Evolutionary conservation across 2,888 invertebrate genomes (phyloP).

Genomic region (Conus canariensis): DNA sequence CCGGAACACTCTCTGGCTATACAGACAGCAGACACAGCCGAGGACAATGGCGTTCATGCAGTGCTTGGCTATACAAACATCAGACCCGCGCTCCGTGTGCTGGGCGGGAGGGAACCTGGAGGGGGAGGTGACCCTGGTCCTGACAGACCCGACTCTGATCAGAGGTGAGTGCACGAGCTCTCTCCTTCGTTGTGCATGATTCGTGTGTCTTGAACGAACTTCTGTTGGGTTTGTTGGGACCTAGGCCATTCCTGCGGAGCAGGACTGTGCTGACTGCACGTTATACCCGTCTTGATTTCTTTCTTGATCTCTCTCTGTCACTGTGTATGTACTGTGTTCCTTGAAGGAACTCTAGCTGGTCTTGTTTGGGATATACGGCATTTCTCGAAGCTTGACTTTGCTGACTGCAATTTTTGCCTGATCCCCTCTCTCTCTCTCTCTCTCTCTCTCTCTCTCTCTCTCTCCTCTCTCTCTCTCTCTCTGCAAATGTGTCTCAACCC

Average conservation of each 20-base stretch:
- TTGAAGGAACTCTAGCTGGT: no score
- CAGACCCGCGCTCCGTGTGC: slow-evolving; percentile 47
- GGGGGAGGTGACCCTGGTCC: slow-evolving; percentile 43
- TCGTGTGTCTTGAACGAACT: neutral
- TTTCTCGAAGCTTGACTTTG: no score
- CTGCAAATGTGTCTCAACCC: neutral
- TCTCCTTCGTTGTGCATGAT: neutral
- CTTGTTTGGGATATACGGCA: no score
- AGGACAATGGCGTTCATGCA: slow-evolving; percentile 32
- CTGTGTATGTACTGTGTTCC: no score
- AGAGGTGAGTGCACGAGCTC: slow-evolving; percentile 41
- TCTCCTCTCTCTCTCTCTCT: no score
- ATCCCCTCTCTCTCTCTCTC: no score
- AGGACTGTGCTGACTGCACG: neutral
- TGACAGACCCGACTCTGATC: slow-evolving; percentile 41
- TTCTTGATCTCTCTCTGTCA: no score
- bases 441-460: no score
- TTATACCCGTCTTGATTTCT: no score
- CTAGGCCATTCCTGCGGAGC: neutral
- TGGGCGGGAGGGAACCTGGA: slow-evolving; percentile 49
- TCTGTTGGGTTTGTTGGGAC: neutral
- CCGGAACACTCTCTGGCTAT: neutral
- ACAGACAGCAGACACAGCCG: neutral
- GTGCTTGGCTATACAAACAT: slow-evolving; percentile 47
- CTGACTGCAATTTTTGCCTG: no score